Percentiles rank a stretch among this genome's conserved stretches.
phyloP scores from a whole-genome alignment of 2,113 vertebrate genomes.

The Dipodomys spectabilis region DNA sequence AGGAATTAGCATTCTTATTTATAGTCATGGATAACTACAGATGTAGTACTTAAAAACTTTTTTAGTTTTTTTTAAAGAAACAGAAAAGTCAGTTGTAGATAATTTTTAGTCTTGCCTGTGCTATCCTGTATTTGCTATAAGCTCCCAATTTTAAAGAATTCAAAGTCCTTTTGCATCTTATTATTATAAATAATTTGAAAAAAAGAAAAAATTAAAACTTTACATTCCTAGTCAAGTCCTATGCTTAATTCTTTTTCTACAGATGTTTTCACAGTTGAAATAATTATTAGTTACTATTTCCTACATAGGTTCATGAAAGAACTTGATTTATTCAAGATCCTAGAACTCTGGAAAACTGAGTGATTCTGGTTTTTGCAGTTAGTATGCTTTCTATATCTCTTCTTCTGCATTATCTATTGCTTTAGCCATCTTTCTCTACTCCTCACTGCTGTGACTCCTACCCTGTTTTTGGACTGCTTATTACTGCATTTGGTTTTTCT shows the following conservation, averaged over 20 bases:
- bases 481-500: not conserved
- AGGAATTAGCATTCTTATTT: slow-evolving; percentile 31
- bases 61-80: not conserved
- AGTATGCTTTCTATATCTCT: not conserved
- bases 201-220: not conserved
- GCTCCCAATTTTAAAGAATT: not conserved
- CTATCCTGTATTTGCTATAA: slow-evolving; percentile 23
- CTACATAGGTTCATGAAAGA: not conserved
- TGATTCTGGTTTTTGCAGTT: not conserved
- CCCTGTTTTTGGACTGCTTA: not conserved
- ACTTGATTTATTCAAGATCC: not conserved
- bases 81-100: not conserved
- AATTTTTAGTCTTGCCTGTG: slow-evolving; percentile 8
- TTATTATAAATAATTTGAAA: slow-evolving; percentile 9
- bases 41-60: not conserved
- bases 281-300: slow-evolving; percentile 39
- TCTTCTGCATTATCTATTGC: not conserved
- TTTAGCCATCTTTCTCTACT: not conserved
- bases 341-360: not conserved
- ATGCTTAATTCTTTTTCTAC: not conserved
- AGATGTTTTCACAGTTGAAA: slow-evolving; percentile 2
- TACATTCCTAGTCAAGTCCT: not conserved
- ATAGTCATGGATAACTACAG: not conserved
- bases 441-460: not conserved
- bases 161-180: slow-evolving; percentile 23